Percentiles rank a stretch among this genome's conserved stretches.
phyloP scores from a whole-genome alignment of 1,140 invertebrate genomes.

The Trichonephila inaurata region DNA sequence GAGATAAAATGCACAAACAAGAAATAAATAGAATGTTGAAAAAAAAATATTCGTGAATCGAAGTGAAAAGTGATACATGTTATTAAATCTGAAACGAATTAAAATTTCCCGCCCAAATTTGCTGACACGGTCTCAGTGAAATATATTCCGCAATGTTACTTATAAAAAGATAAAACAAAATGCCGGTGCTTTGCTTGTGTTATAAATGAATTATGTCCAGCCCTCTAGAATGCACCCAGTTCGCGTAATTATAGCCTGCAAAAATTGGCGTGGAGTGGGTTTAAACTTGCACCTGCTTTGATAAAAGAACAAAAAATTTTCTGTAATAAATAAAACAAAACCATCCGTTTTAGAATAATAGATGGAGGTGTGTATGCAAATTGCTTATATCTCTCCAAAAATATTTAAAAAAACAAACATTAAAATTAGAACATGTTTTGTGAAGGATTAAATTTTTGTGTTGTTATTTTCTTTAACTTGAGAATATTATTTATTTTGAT shows the following conservation, averaged over 20 bases:
- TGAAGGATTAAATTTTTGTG: no score
- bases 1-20: no score
- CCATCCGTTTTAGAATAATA: background rate
- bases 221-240: conserved; percentile 3
- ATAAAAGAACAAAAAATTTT: background rate
- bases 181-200: background rate
- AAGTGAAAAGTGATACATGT: no score
- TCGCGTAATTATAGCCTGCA: conserved; percentile 5
- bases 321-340: background rate
- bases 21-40: no score
- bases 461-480: no score
- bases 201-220: conserved; percentile 1
- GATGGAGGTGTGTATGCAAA: conserved; percentile 1
- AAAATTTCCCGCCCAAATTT: background rate
- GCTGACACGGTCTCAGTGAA: background rate
- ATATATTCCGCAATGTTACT: background rate
- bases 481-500: no score
- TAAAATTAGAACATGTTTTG: background rate
- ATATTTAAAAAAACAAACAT: background rate
- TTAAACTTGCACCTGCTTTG: background rate
- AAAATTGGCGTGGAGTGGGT: background rate
- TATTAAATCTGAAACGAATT: no score
- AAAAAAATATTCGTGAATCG: no score
- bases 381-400: background rate
- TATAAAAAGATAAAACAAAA: background rate